Evolutionary conservation across 2,113 vertebrate genomes (phyloP).

Genomic region (Malaclemys terrapin): DNA sequence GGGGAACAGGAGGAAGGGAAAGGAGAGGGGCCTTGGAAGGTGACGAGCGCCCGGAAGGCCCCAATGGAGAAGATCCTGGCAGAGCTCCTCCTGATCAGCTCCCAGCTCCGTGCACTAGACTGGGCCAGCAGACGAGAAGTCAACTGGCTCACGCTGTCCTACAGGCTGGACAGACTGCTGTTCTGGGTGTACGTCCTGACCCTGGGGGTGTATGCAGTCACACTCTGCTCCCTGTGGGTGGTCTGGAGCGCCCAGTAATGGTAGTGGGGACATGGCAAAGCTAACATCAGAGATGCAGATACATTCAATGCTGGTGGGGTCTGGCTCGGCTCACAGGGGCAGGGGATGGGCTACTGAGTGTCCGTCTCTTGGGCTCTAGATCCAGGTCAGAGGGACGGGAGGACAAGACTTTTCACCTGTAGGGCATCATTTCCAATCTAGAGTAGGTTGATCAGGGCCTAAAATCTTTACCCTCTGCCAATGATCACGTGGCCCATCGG

Average conservation of each 20-base stretch:
- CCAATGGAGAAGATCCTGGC: conserved; percentile 79
- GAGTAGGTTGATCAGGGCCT: not conserved
- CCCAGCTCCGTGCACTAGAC: conserved; percentile 78
- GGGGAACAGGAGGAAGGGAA: not conserved
- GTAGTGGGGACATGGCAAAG: not conserved
- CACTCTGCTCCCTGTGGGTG: conserved; percentile 85
- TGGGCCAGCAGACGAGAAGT: conserved; percentile 63
- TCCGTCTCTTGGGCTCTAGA: not conserved
- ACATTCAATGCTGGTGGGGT: not conserved
- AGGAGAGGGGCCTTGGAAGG: not conserved
- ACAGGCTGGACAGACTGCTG: conserved; percentile 83
- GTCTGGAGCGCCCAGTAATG: conserved; percentile 79
- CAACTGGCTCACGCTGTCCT: conserved; percentile 83
- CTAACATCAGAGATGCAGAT: not conserved
- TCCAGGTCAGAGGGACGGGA: not conserved
- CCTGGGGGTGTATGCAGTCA: conserved; percentile 78
- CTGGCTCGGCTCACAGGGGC: not conserved
- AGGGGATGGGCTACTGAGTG: not conserved
- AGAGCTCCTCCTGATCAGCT: conserved; percentile 80
- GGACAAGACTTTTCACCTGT: not conserved
- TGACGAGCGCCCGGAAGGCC: not conserved
- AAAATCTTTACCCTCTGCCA: not conserved
- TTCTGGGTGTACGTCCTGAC: conserved; percentile 84
- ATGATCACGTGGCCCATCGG: not conserved
- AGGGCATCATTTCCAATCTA: not conserved